Percentiles rank a stretch among this genome's conserved stretches.
Conservation (phyloP, 2,888 invertebrate species). For the Artemia sp. region DNA sequence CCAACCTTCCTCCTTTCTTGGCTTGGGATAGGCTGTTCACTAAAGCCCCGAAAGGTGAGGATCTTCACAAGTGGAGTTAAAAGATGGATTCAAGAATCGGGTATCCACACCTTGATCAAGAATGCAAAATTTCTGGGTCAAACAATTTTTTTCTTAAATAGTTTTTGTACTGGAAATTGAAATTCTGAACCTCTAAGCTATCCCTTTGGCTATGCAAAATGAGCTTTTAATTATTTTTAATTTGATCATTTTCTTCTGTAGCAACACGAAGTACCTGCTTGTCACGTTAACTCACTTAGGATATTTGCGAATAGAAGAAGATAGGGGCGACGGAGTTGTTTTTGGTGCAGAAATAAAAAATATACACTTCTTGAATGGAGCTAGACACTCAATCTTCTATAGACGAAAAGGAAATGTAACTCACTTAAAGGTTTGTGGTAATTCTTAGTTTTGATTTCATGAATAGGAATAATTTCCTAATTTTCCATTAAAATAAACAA, state of each 20-base stretch:
- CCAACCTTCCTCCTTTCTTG: too few species aligned
- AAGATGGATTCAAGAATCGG: too few species aligned
- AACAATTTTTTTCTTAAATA: too few species aligned
- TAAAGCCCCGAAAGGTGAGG: too few species aligned
- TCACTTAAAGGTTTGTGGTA: slow-evolving; percentile 35
- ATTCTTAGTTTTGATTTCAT: slow-evolving; percentile 11
- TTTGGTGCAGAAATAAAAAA: slow-evolving; percentile 56
- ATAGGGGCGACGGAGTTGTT: slow-evolving; percentile 43
- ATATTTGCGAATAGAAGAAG: slow-evolving; percentile 65
- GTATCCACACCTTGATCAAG: too few species aligned
- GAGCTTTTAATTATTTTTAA: too few species aligned
- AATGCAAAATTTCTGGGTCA: too few species aligned
- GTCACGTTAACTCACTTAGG: slow-evolving; percentile 67
- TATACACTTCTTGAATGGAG: slow-evolving; percentile 62
- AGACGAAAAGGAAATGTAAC: slow-evolving; percentile 51
- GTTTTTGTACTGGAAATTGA: too few species aligned
- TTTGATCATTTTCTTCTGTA: slow-evolving; percentile 30
- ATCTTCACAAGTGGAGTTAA: too few species aligned
- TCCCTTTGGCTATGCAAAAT: too few species aligned
- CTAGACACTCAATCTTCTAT: slow-evolving; percentile 56
- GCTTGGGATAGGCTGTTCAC: too few species aligned
- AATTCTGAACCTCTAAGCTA: too few species aligned
- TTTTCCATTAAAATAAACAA: background rate
- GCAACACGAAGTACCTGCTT: slow-evolving; percentile 63
- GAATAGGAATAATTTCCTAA: slow-evolving; percentile 18